phyloP scores from a whole-genome alignment of 2,113 vertebrate genomes.

The Seriola quinqueradiata region DNA sequence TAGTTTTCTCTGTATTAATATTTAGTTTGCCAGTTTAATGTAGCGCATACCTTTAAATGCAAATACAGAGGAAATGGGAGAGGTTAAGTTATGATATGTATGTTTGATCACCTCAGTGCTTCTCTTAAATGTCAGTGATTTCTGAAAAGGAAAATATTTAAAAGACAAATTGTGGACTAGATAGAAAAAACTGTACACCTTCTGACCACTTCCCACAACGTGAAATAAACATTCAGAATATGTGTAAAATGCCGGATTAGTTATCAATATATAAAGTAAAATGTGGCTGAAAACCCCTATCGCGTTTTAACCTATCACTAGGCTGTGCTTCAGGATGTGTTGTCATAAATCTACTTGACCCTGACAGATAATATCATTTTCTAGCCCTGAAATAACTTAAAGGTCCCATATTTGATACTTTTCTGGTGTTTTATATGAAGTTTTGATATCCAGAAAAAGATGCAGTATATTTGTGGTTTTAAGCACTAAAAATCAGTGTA shows the following conservation, averaged over 20 bases:
- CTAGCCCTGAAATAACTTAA: too few relatives aligned
- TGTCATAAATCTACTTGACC: not conserved
- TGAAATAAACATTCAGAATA: constrained; percentile 53
- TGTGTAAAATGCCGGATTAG: constrained; percentile 21
- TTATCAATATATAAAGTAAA: not conserved
- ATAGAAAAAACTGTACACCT: not conserved
- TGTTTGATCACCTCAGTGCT: constrained; percentile 48
- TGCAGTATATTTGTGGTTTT: too few relatives aligned
- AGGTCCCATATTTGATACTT: too few relatives aligned
- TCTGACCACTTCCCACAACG: constrained; percentile 13
- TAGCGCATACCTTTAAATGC: constrained; percentile 25
- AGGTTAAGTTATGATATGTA: constrained; percentile 30
- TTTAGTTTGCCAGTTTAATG: constrained; percentile 4
- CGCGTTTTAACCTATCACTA: not conserved
- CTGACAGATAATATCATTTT: too few relatives aligned
- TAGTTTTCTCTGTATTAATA: constrained; percentile 6
- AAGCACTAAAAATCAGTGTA: too few relatives aligned
- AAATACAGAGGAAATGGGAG: constrained; percentile 15
- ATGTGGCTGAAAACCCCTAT: too few relatives aligned
- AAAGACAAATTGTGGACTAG: constrained; percentile 11
- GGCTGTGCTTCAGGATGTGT: not conserved
- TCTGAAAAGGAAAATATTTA: constrained; percentile 13
- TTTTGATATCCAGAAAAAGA: too few relatives aligned
- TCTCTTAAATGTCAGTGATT: constrained; percentile 27
- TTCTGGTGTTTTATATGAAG: too few relatives aligned